phyloP scores from a whole-genome alignment of 2,113 vertebrate species.

The Syngnathoides biaculeatus region DNA sequence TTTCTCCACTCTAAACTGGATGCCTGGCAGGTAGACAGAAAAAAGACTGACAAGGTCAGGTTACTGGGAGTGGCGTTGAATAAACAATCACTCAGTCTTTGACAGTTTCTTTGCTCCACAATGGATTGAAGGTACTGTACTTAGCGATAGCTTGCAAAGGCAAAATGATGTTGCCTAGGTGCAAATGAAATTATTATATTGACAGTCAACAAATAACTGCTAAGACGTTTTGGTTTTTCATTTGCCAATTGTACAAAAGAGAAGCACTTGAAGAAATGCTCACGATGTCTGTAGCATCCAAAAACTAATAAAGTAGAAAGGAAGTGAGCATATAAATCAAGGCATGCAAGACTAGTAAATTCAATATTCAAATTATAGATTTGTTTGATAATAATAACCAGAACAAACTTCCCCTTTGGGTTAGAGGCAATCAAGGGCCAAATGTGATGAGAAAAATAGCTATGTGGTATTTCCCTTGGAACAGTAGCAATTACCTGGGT shows the following conservation, averaged over 20 bases:
- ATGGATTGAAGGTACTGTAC: constrained; percentile 27
- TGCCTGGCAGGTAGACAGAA: constrained; percentile 73
- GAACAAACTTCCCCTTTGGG: neutral
- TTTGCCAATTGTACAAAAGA: constrained; percentile 1
- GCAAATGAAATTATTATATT: constrained; percentile 1
- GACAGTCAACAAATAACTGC: constrained; percentile 8
- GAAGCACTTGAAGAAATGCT: neutral
- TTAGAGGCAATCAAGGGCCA: neutral
- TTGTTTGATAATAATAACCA: neutral
- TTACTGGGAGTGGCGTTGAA: constrained; percentile 18
- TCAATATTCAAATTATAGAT: neutral
- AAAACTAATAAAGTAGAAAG: neutral
- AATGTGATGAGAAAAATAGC: neutral
- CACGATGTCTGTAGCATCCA: neutral
- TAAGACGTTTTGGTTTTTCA: neutral
- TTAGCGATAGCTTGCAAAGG: constrained; percentile 2
- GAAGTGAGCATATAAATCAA: neutral
- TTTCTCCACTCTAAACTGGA: constrained; percentile 96
- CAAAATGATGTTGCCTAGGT: neutral
- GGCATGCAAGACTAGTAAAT: neutral
- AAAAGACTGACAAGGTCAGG: constrained; percentile 51
- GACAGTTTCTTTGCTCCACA: constrained; percentile 38
- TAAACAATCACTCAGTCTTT: constrained; percentile 24
- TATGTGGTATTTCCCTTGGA: neutral
- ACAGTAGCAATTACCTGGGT: constrained; percentile 79